Evolutionary conservation across 92 coral and sea anemone genomes (phyloP), one percentile per base, ranked within the genome.

Genomic region (Epizoanthus scotinus): DNA sequence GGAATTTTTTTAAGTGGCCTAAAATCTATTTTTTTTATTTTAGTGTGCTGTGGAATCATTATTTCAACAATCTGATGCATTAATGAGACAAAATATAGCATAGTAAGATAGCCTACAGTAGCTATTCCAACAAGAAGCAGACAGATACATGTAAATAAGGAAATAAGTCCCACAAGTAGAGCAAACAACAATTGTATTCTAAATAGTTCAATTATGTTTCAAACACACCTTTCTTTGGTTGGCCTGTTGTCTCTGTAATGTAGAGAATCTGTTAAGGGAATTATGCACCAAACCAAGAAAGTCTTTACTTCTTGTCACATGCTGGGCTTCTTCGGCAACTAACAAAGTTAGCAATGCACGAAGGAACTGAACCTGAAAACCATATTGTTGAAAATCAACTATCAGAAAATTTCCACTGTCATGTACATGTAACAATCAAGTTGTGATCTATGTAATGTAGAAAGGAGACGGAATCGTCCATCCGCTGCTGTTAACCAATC

Each of bases 161-260:
- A 42, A 42, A 31, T 15, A 34, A 3, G 18, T 34, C 40, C 26
- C 5, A 6, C 69, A 27, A 10, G 69, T 4, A 28, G 10, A 6
- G 1, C 18, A 25, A 0, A 27, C 29, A 15, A 5, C 42, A 14
- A 15, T 29, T 29, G 31, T 2, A 63, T 63, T 4, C 5, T 63
- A 25, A 31, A 63, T 25, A n/a, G 64, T 60, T 60, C 24, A 15
- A 31, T 22, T 17, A 17, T 29, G n/a, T 6, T 10, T 52, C 36
- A 64, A 34, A 6, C 72, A 19, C 83, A 90, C 94, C 92, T 92
- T 92, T 67, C 84, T 89, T 38, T 90, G 97, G 63, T 92, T 92
- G 14, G 89, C 86, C 42, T 92, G 94, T 67, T 78, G 73, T 71
- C 94, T 78, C 77, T 90, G 94, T 3, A 85, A 38, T 42, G 85